A percentile compares a stretch with the other conserved stretches of the same genome.
These are phyloP conservation scores for Watsonalla binaria DNA, from an alignment of 2,888 invertebrate genomes.

Conservation along the genomic window DNA sequence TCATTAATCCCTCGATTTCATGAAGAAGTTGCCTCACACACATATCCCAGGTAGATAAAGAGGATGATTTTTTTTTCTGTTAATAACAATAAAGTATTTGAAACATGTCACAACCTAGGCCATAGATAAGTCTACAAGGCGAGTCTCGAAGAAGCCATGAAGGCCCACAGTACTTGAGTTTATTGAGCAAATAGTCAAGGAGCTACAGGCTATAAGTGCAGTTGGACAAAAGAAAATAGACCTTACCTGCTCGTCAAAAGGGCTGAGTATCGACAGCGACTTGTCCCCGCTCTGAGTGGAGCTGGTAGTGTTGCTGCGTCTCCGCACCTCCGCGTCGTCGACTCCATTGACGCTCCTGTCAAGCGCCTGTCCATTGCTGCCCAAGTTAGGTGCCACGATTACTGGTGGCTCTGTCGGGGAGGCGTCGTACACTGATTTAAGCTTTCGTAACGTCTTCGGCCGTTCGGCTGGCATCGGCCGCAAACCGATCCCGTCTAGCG, in stretches of 20 bases:
- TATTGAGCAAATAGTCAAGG: too few relatives aligned
- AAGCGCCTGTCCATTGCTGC: conserved; percentile 66
- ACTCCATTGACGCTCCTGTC: conserved; percentile 58
- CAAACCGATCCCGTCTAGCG: conserved; percentile 80
- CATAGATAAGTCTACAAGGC: too few relatives aligned
- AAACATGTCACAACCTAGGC: too few relatives aligned
- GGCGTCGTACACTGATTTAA: conserved; percentile 85
- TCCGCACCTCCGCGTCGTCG: conserved; percentile 74
- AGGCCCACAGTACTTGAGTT: too few relatives aligned
- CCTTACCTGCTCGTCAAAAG: conserved; percentile 87
- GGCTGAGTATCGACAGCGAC: conserved; percentile 83
- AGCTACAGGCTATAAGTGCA: background rate
- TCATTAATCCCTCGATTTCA: too few relatives aligned
- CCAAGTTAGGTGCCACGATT: conserved; percentile 39
- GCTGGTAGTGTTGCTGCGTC: conserved; percentile 63
- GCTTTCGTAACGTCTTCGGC: conserved; percentile 85
- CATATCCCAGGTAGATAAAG: too few relatives aligned
- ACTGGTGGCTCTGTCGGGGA: conserved; percentile 59
- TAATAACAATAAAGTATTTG: too few relatives aligned
- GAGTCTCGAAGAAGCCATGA: too few relatives aligned
- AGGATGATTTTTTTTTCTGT: too few relatives aligned
- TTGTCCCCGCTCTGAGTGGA: conserved; percentile 70
- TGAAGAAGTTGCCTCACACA: too few relatives aligned
- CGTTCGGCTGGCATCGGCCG: conserved; percentile 82
- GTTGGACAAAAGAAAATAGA: background rate